Evolutionary conservation across 2,888 invertebrate genomes (phyloP).

Genomic region (Cephus runcator): DNA sequence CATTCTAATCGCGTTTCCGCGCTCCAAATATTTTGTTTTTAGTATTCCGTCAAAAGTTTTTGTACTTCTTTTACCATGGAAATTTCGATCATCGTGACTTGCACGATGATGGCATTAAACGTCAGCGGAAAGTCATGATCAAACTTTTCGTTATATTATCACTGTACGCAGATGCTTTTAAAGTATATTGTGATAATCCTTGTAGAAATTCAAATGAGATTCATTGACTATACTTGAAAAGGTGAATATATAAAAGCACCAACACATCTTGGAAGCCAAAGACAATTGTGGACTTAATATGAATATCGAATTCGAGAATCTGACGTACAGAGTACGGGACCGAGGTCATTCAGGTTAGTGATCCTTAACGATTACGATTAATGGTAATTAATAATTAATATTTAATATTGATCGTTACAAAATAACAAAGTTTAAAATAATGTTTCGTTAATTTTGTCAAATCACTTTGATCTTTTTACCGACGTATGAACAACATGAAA

Average conservation of each 20-base stretch:
- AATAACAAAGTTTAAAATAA: not conserved
- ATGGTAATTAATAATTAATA: not conserved
- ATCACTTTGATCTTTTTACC: no score
- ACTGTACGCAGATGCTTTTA: not conserved
- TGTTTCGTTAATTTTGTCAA: not conserved
- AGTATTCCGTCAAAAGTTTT: not conserved
- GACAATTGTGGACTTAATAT: constrained; percentile 65
- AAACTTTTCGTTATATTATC: not conserved
- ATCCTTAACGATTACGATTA: not conserved
- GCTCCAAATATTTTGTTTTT: not conserved
- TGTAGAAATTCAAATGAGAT: not conserved
- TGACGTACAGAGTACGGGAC: constrained; percentile 65
- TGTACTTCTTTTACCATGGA: not conserved
- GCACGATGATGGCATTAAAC: not conserved
- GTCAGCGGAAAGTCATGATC: not conserved
- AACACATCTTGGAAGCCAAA: constrained; percentile 27
- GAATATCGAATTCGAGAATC: constrained; percentile 69
- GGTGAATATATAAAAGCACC: not conserved
- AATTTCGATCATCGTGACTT: not conserved
- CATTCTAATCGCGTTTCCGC: not conserved
- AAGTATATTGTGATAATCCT: not conserved
- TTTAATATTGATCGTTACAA: not conserved
- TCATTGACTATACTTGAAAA: not conserved
- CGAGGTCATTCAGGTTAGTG: constrained; percentile 63
- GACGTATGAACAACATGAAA: no score